Evolutionary conservation across 2,113 vertebrate genomes (phyloP).

Genomic region (Lanius collurio): DNA sequence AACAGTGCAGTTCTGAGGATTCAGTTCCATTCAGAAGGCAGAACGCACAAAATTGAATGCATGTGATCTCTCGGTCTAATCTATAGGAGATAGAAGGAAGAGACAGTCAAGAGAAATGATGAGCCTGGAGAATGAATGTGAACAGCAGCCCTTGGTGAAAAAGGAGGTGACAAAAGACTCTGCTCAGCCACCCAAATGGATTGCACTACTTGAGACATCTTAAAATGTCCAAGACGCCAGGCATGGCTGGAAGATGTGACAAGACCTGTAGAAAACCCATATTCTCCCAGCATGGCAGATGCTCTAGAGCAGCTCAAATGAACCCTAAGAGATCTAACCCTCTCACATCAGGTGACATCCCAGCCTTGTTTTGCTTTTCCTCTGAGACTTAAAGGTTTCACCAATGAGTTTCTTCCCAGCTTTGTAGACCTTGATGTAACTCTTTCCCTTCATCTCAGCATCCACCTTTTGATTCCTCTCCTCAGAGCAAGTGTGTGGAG

Average conservation of each 20-base stretch:
- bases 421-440: background rate
- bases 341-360: background rate
- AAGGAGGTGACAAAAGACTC: background rate
- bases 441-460: background rate
- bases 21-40: slow-evolving; percentile 50
- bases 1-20: slow-evolving; percentile 47
- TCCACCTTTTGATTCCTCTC: background rate
- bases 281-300: background rate
- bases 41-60: background rate
- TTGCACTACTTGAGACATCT: background rate
- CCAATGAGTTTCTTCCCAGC: background rate
- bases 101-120: background rate
- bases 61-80: background rate
- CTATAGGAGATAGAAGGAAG: background rate
- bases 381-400: background rate
- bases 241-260: background rate
- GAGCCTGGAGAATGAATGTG: background rate
- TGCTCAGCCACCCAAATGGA: background rate
- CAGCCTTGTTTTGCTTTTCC: background rate
- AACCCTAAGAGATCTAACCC: background rate
- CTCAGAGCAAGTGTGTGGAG: background rate
- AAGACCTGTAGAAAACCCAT: background rate
- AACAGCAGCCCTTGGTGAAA: background rate
- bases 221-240: background rate
- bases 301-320: background rate